A percentile compares a stretch with the other conserved stretches of the same genome.
Evolutionary conservation across 2,888 invertebrate genomes (phyloP).

Genomic region (Mythimna ferrago): DNA sequence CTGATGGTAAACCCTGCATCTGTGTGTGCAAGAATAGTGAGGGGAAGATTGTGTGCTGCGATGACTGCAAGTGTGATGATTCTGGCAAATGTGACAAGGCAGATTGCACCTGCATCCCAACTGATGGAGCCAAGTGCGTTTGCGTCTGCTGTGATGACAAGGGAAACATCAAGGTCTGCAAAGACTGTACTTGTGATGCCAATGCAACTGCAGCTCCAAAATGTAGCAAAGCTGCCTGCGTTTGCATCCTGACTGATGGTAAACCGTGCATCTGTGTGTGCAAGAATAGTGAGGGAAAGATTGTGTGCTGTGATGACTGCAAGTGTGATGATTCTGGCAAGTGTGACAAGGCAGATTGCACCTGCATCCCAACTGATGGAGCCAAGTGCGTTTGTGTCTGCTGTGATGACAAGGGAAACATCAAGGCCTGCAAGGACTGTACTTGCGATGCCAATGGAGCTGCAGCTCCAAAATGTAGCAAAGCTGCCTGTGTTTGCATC

Average conservation of each 20-base stretch:
- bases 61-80: slow-evolving; percentile 48
- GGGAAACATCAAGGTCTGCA: slow-evolving; percentile 53
- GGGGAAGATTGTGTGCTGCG: slow-evolving; percentile 32
- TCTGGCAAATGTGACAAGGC: slow-evolving; percentile 36
- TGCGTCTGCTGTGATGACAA: slow-evolving; percentile 58
- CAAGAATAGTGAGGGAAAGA: slow-evolving; percentile 31
- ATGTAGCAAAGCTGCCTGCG: slow-evolving; percentile 66
- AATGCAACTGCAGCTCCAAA: slow-evolving; percentile 6
- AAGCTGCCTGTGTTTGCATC: not conserved
- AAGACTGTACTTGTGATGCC: slow-evolving; percentile 57
- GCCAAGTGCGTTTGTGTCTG: slow-evolving; percentile 66
- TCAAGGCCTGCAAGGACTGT: slow-evolving; percentile 57
- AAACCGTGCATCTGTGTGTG: slow-evolving; percentile 54
- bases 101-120: slow-evolving; percentile 57
- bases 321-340: slow-evolving; percentile 33
- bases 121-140: slow-evolving; percentile 59
- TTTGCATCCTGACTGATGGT: slow-evolving; percentile 65
- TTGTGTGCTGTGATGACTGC: slow-evolving; percentile 50
- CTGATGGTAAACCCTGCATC: slow-evolving; percentile 48
- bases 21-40: slow-evolving; percentile 51
- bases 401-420: slow-evolving; percentile 27
- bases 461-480: not conserved
- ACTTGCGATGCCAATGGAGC: slow-evolving; percentile 41
- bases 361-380: slow-evolving; percentile 56
- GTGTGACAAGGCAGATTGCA: slow-evolving; percentile 51